Conservation (phyloP, 1,140 invertebrate genomes). For the Akabosia matsudoensis region DNA sequence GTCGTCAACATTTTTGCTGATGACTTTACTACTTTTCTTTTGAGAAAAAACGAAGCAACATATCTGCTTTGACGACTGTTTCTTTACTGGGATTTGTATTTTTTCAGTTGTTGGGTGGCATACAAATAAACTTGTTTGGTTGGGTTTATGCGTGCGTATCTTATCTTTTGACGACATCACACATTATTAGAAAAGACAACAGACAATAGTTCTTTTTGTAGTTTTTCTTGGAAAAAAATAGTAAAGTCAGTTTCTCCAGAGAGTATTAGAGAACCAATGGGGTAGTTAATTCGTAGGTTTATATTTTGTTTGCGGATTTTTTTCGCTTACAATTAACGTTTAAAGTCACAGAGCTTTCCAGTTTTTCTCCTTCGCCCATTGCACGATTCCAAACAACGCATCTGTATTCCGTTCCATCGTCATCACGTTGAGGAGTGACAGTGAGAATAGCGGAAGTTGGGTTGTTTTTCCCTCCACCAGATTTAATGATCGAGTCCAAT, state of each 20-base stretch:
- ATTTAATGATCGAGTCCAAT: conserved; percentile 63
- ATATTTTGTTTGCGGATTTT: conserved; percentile 1
- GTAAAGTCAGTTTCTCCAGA: background rate
- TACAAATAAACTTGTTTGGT: conserved; percentile 8
- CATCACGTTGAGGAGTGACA: conserved; percentile 71
- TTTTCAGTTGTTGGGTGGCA: background rate
- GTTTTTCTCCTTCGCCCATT: conserved; percentile 70
- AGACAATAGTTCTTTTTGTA: background rate
- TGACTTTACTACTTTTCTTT: background rate
- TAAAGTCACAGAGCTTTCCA: conserved; percentile 72
- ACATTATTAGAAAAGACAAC: background rate
- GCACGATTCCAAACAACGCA: conserved; percentile 86
- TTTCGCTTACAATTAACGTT: conserved; percentile 79
- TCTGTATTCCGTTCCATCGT: conserved; percentile 74
- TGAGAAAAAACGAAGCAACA: background rate
- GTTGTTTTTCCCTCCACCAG: conserved; percentile 65
- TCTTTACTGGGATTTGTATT: conserved; percentile 10
- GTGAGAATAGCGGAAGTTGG: conserved; percentile 69
- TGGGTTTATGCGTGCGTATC: conserved; percentile 16
- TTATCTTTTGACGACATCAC: conserved; percentile 18
- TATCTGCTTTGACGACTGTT: background rate
- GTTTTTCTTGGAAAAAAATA: background rate
- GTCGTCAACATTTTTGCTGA: background rate
- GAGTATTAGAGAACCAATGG: background rate
- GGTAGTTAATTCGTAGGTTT: background rate